A percentile compares a stretch with the other conserved stretches of the same genome.
These are phyloP conservation scores for Lontra canadensis DNA, from an alignment of 2,113 vertebrate genomes.

Conservation along the genomic window DNA sequence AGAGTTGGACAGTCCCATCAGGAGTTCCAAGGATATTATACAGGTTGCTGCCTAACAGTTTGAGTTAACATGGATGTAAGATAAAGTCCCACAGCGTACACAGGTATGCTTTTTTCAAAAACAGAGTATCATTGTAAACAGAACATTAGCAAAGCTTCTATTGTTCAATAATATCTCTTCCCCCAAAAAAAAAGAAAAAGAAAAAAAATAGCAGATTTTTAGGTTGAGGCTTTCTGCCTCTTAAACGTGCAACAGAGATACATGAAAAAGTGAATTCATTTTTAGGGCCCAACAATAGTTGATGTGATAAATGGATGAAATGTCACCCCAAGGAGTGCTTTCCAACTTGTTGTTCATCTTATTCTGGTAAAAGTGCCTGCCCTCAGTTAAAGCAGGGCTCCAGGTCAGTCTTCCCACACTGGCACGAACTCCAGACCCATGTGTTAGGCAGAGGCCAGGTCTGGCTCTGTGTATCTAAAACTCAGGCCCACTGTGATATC, in stretches of 20 bases:
- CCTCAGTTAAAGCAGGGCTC: background rate
- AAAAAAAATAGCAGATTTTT: background rate
- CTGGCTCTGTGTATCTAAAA: background rate
- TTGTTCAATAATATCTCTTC: background rate
- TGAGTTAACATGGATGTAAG: background rate
- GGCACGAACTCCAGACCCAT: background rate
- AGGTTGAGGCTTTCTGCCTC: background rate
- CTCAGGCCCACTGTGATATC: background rate
- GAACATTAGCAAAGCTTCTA: constrained; percentile 25
- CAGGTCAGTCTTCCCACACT: background rate
- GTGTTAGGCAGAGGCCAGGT: background rate
- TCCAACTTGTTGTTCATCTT: background rate
- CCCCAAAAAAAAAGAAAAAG: background rate
- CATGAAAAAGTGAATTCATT: background rate
- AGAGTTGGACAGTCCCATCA: background rate
- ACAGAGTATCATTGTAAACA: background rate
- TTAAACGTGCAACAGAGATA: background rate
- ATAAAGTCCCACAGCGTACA: background rate
- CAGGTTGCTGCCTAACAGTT: background rate
- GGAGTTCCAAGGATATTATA: constrained; percentile 22
- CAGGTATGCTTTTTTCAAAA: background rate
- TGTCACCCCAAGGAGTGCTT: background rate
- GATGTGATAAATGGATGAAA: background rate
- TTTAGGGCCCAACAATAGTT: background rate
- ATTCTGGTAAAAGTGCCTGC: background rate